Conservation (phyloP, 2,888 invertebrate species). For the Cantharis rufa region DNA sequence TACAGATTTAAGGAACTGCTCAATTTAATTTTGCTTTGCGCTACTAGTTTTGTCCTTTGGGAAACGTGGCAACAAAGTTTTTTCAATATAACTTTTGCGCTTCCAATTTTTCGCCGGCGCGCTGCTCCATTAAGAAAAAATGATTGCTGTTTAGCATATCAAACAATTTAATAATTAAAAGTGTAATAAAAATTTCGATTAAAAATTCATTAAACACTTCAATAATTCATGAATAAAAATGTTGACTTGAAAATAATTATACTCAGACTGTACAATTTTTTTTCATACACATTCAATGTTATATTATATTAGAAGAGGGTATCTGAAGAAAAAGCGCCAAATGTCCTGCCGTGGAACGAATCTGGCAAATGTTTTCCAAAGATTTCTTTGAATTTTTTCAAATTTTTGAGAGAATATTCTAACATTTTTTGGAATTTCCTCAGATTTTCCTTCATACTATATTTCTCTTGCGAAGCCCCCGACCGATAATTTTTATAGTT, state of each 20-base stretch:
- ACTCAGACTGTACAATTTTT: no score
- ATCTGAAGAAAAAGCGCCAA: no score
- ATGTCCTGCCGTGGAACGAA: no score
- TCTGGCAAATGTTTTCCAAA: no score
- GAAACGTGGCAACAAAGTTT: slow-evolving; percentile 25
- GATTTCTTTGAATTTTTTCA: no score
- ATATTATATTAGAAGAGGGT: no score
- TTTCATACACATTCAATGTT: no score
- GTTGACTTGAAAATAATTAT: neutral
- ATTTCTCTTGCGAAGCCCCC: no score
- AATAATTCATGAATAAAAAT: neutral
- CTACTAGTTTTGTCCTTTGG: slow-evolving; percentile 19
- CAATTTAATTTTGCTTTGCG: slow-evolving; percentile 26
- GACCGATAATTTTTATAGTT: no score
- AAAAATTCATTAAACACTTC: neutral
- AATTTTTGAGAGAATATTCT: no score
- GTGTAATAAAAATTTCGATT: neutral
- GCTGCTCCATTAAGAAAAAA: neutral
- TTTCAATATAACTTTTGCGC: slow-evolving; percentile 28
- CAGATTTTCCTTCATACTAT: no score
- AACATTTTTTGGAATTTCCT: no score
- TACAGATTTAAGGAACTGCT: slow-evolving; percentile 22
- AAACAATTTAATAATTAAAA: neutral
- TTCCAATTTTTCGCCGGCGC: neutral
- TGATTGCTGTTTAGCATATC: slow-evolving; percentile 13